phyloP scores from a whole-genome alignment of 1,140 invertebrate genomes.

The Druon quercuslanigerum region DNA sequence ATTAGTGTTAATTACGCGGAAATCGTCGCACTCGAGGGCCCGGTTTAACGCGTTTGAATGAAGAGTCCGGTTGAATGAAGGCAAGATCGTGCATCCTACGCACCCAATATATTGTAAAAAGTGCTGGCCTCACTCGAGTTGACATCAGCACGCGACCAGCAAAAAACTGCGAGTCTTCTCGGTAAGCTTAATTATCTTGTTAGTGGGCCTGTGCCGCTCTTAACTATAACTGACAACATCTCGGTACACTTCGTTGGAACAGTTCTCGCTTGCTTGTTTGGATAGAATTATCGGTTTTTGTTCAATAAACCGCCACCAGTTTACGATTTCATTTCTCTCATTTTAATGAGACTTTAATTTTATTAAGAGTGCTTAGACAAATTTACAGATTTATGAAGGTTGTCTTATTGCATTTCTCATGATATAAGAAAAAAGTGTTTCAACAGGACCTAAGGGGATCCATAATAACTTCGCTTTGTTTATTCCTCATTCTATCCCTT shows the following conservation, averaged over 20 bases:
- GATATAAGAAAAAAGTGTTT: no score
- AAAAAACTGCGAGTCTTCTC: constrained; percentile 62
- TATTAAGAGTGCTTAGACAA: background rate
- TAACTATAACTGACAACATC: constrained; percentile 51
- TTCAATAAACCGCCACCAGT: background rate
- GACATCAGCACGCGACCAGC: constrained; percentile 66
- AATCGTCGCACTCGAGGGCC: constrained; percentile 17
- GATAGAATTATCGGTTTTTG: background rate
- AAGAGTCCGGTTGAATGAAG: constrained; percentile 52
- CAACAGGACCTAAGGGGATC: no score
- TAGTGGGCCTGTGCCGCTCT: constrained; percentile 55
- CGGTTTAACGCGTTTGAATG: constrained; percentile 43
- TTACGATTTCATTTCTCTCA: background rate
- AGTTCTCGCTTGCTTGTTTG: constrained; percentile 9
- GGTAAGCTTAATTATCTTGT: constrained; percentile 69
- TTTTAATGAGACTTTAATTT: constrained; percentile 6
- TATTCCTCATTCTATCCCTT: no score
- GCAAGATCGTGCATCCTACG: constrained; percentile 49
- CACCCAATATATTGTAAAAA: constrained; percentile 48
- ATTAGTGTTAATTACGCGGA: constrained; percentile 28
- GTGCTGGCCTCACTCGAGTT: constrained; percentile 53
- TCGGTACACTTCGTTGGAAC: constrained; percentile 38
- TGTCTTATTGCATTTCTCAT: no score
- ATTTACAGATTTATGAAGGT: background rate
- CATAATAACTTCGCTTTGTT: no score